A percentile compares a stretch with the other conserved stretches of the same genome.
Conservation (phyloP, 2,797 vertebrate species). For the Pseudochaenichthys georgianus region DNA sequence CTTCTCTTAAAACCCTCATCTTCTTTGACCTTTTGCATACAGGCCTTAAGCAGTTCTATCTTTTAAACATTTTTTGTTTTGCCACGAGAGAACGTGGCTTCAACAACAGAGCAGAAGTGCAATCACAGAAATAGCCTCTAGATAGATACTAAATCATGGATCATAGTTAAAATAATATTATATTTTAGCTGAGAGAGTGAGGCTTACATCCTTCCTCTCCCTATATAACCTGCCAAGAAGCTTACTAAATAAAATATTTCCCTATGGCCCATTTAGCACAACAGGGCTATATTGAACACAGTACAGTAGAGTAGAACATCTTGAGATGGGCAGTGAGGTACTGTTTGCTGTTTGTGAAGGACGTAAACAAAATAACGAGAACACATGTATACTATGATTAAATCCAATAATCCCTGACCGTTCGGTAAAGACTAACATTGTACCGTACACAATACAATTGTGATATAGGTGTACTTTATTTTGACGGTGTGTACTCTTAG, state of each 20-base stretch:
- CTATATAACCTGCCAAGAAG: constrained; percentile 22
- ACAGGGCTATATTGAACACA: constrained; percentile 3
- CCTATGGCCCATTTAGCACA: constrained; percentile 25
- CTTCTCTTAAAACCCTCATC: constrained; percentile 9
- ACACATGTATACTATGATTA: neutral
- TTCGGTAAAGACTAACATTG: neutral
- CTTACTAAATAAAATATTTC: constrained; percentile 22
- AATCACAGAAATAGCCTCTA: constrained; percentile 5
- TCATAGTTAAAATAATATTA: constrained; percentile 17
- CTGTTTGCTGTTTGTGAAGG: neutral
- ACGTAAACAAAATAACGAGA: neutral
- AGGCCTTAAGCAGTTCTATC: constrained; percentile 22
- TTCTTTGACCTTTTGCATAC: constrained; percentile 28
- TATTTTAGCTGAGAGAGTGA: constrained; percentile 7
- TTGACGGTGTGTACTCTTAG: neutral
- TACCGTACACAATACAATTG: neutral
- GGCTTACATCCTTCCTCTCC: constrained; percentile 6
- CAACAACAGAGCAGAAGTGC: constrained; percentile 7
- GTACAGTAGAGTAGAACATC: neutral
- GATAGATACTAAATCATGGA: constrained; percentile 23
- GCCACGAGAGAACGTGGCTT: constrained; percentile 9
- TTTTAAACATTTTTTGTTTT: constrained; percentile 20
- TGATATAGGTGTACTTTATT: neutral
- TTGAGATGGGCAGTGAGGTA: too few species aligned
- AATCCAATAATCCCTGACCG: neutral